Evolutionary conservation across 2,113 vertebrate species (phyloP).

Genomic region (Tragelaphus scriptus): DNA sequence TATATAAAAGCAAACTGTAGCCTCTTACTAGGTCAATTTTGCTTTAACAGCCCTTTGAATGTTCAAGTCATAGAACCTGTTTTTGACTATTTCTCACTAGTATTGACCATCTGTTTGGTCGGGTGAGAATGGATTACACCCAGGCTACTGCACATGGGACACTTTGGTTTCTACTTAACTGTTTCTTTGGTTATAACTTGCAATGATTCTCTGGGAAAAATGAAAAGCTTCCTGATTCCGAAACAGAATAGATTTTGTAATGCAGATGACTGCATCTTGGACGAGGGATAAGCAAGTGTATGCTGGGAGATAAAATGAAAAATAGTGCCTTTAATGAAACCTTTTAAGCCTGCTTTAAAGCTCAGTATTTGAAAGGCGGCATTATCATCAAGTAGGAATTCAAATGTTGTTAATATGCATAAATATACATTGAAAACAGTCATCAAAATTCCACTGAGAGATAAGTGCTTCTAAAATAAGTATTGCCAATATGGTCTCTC

Average conservation of each 20-base stretch:
- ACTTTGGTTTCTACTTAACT: neutral
- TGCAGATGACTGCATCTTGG: neutral
- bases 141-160: neutral
- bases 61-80: neutral
- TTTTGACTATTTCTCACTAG: neutral
- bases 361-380: neutral
- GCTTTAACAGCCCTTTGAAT: neutral
- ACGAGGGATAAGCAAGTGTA: neutral
- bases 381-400: conserved; percentile 10
- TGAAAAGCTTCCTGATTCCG: neutral
- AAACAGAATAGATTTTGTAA: neutral
- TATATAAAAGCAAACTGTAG: neutral
- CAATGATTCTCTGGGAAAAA: neutral
- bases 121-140: neutral
- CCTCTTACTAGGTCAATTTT: neutral
- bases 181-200: neutral
- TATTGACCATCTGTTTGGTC: neutral
- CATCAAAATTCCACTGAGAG: conserved; percentile 6
- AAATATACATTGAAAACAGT: conserved; percentile 22
- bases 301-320: neutral
- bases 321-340: neutral
- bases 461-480: conserved; percentile 25
- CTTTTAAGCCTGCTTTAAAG: neutral
- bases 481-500: neutral
- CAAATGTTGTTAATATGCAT: conserved; percentile 7